Evolutionary conservation across 2,888 invertebrate species (phyloP).

Genomic region (Stenoptilia bipunctidactyla): DNA sequence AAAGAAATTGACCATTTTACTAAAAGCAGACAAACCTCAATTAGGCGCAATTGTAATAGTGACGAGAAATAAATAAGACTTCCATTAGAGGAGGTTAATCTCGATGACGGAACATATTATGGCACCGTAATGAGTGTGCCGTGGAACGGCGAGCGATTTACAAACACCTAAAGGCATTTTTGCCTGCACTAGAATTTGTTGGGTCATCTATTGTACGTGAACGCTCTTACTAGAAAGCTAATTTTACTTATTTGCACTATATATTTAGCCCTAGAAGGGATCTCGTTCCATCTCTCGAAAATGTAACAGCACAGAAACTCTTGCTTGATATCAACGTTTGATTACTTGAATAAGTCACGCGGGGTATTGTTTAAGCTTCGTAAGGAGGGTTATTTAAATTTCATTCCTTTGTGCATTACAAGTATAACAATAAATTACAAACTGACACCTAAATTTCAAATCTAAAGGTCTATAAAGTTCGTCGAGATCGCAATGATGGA

Average conservation of each 20-base stretch:
- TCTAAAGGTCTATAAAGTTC: slow-evolving; percentile 57
- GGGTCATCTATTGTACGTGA: no score
- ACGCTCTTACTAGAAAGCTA: background rate
- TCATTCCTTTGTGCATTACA: slow-evolving; percentile 23
- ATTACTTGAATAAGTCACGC: slow-evolving; percentile 3
- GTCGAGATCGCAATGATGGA: slow-evolving; percentile 62
- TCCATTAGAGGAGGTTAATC: slow-evolving; percentile 61
- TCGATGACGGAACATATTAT: slow-evolving; percentile 69
- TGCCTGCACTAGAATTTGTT: no score
- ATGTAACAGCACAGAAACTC: no score
- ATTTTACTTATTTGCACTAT: slow-evolving; percentile 4
- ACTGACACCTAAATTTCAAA: slow-evolving; percentile 64
- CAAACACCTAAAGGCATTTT: slow-evolving; percentile 51
- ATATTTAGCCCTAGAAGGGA: slow-evolving; percentile 5
- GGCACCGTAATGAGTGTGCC: slow-evolving; percentile 63
- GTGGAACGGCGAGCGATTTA: slow-evolving; percentile 48
- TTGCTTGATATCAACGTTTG: no score
- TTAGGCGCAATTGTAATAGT: slow-evolving; percentile 46
- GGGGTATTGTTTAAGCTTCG: background rate
- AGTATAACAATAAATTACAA: slow-evolving; percentile 52
- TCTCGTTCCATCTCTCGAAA: no score
- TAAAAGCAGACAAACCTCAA: slow-evolving; percentile 64
- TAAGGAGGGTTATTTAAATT: no score
- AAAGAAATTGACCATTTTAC: slow-evolving; percentile 62
- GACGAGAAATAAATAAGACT: slow-evolving; percentile 53